These are phyloP conservation scores for Lepeophtheirus nordmannii DNA, from an alignment of 2,888 invertebrate species.

Conservation along the genomic window DNA sequence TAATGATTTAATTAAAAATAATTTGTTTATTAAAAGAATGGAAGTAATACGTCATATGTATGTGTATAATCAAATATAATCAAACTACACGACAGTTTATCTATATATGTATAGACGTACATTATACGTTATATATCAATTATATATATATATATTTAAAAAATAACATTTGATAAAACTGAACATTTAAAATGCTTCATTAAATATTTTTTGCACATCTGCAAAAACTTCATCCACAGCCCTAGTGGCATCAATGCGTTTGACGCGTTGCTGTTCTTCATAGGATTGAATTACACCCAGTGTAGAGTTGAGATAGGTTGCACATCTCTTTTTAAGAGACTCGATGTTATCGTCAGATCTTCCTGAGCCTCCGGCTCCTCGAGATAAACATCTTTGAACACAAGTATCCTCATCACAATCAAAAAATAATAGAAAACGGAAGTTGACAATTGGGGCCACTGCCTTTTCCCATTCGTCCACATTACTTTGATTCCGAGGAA, in stretches of 20 bases:
- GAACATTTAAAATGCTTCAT: neutral
- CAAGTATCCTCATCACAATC: slow-evolving; percentile 73
- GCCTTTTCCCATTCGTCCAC: slow-evolving; percentile 74
- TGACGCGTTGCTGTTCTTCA: slow-evolving; percentile 50
- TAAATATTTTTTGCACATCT: slow-evolving; percentile 38
- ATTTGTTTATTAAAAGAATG: too few relatives aligned
- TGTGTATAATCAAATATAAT: too few relatives aligned
- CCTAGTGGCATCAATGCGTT: slow-evolving; percentile 54
- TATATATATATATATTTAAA: too few relatives aligned
- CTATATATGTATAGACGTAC: too few relatives aligned
- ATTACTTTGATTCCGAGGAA: slow-evolving; percentile 92
- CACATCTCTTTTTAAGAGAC: slow-evolving; percentile 66
- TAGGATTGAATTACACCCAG: slow-evolving; percentile 78
- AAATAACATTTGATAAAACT: too few relatives aligned
- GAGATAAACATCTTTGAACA: slow-evolving; percentile 62
- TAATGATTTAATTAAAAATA: too few relatives aligned
- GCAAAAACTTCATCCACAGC: slow-evolving; percentile 50
- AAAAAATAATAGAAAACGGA: slow-evolving; percentile 79
- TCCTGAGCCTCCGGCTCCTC: slow-evolving; percentile 78
- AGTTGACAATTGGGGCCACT: slow-evolving; percentile 65
- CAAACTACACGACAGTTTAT: too few relatives aligned
- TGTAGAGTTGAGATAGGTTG: slow-evolving; percentile 68
- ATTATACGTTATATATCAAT: too few relatives aligned
- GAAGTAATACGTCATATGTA: too few relatives aligned
- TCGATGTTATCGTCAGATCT: slow-evolving; percentile 86